Percentiles rank a stretch among this genome's conserved stretches.
These are phyloP conservation scores for Phaonia tiefii DNA, from an alignment of 2,888 invertebrate genomes.

Conservation along the genomic window DNA sequence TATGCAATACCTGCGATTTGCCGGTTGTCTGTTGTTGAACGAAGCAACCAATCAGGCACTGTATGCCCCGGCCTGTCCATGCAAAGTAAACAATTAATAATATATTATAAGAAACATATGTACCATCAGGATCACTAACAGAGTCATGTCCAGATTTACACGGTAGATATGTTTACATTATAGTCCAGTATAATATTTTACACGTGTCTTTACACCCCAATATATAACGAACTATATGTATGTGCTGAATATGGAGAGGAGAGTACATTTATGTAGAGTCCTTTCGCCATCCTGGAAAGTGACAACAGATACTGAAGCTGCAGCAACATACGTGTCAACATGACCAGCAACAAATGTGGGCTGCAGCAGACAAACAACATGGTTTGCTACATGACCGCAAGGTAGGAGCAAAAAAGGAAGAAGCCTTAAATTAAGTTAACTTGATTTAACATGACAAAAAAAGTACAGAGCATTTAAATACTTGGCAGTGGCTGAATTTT, in stretches of 20 bases:
- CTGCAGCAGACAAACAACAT: background rate
- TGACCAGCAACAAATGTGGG: background rate
- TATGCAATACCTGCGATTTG: background rate
- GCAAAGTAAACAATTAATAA: slow-evolving; percentile 21
- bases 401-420: background rate
- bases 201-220: no score
- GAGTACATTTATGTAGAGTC: no score
- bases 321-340: background rate
- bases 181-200: no score
- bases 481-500: no score
- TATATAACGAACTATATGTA: no score
- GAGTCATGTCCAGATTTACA: no score
- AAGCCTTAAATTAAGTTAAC: slow-evolving; percentile 13
- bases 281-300: no score
- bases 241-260: no score
- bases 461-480: no score
- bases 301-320: no score
- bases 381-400: background rate
- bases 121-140: background rate
- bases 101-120: slow-evolving; percentile 5
- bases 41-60: background rate
- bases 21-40: slow-evolving; percentile 16
- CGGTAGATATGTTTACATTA: no score
- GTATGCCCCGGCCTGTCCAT: background rate
- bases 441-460: background rate